Evolutionary conservation across 1,140 invertebrate genomes (phyloP).

Genomic region (Zaprionus africanus): DNA sequence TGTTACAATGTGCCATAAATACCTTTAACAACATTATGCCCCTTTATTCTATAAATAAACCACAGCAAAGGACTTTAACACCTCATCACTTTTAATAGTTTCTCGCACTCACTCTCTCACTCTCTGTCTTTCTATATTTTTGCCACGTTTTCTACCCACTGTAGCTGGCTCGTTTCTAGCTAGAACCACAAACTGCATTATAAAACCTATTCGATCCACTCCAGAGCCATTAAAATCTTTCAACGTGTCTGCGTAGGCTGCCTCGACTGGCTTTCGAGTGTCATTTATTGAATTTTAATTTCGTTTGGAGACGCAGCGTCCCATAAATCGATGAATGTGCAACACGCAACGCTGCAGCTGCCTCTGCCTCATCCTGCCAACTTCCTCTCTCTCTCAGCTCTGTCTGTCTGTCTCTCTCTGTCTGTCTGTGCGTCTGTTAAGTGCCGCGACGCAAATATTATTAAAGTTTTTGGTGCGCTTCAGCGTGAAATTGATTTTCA

Average conservation of each 20-base stretch:
- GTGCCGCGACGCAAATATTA: constrained; percentile 80
- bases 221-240: constrained; percentile 49
- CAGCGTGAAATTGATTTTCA: constrained; percentile 82
- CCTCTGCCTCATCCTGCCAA: constrained; percentile 2
- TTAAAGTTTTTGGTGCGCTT: constrained; percentile 83
- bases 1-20: background rate
- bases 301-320: constrained; percentile 58
- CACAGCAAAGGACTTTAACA: background rate
- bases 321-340: constrained; percentile 61
- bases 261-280: constrained; percentile 51
- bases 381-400: background rate
- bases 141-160: constrained; percentile 1
- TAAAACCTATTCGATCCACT: constrained; percentile 35
- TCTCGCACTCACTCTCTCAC: background rate
- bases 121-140: background rate
- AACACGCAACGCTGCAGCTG: constrained; percentile 45
- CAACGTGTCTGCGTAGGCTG: constrained; percentile 42
- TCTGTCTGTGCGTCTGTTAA: constrained; percentile 64
- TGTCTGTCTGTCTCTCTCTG: constrained; percentile 17
- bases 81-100: constrained; percentile 14
- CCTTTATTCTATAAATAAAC: background rate
- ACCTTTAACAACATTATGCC: background rate
- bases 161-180: constrained; percentile 9
- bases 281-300: constrained; percentile 73
- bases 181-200: constrained; percentile 36